Percentiles rank a stretch among this genome's conserved stretches.
Conservation (phyloP, 2,797 vertebrate genomes). For the Avahi laniger region DNA sequence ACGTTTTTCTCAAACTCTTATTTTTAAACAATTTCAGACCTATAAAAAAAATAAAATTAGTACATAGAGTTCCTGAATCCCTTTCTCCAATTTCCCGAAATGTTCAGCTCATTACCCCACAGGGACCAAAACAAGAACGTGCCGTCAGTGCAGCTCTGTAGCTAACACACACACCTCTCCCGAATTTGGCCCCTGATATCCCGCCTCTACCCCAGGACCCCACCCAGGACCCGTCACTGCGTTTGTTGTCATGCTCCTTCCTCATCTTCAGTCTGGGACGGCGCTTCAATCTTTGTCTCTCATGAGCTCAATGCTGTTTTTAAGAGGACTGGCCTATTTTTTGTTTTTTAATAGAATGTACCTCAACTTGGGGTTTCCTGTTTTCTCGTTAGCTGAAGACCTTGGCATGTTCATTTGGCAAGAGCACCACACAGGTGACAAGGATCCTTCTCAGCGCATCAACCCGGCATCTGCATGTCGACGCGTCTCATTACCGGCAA, state of each 20-base stretch:
- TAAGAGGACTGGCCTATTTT: not conserved
- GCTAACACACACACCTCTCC: rapidly evolving
- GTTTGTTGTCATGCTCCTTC: rapidly evolving
- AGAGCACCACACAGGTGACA: rapidly evolving
- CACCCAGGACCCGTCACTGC: rapidly evolving
- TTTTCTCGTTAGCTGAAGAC: not conserved
- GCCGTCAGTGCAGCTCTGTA: rapidly evolving
- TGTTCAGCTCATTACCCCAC: rapidly evolving
- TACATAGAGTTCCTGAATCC: not conserved
- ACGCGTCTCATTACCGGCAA: rapidly evolving
- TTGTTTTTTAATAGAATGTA: not conserved
- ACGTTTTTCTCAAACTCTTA: not conserved
- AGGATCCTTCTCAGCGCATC: rapidly evolving
- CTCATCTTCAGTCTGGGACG: not conserved
- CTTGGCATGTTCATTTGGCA: not conserved
- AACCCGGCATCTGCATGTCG: rapidly evolving
- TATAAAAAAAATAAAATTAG: not conserved
- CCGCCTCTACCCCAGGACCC: not conserved
- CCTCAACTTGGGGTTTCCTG: not conserved
- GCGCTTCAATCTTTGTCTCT: not conserved
- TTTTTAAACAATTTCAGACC: not conserved
- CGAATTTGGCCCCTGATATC: too few relatives aligned
- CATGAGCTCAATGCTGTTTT: not conserved
- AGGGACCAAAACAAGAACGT: not conserved
- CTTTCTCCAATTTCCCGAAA: too few relatives aligned